These are phyloP conservation scores for Ctenochaetus hawaiiensis DNA, from an alignment of 2,797 vertebrate species.

Conservation along the genomic window DNA sequence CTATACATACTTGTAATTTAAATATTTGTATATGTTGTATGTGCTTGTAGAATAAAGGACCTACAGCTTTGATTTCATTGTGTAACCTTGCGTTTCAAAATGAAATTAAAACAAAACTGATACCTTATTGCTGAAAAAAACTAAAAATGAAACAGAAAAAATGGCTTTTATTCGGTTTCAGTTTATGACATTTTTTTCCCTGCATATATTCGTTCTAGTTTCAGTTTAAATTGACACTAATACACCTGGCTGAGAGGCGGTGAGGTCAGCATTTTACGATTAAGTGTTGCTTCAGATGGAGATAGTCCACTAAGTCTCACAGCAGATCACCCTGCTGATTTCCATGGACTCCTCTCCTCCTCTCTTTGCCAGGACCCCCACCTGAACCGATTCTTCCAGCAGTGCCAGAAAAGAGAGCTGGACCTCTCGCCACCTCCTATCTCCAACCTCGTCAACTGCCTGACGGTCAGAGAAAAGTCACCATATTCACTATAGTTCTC, in stretches of 20 bases:
- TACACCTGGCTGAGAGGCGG: neutral
- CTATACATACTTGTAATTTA: no score
- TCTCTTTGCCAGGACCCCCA: constrained; percentile 90
- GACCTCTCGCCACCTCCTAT: constrained; percentile 93
- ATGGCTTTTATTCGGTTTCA: no score
- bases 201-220: neutral
- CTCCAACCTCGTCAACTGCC: constrained; percentile 92
- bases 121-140: no score
- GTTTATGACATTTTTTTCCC: no score
- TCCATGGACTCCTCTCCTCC: constrained; percentile 23
- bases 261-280: constrained; percentile 24
- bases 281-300: constrained; percentile 27
- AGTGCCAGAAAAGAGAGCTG: constrained; percentile 96
- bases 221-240: neutral
- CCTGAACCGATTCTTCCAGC: constrained; percentile 95
- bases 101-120: no score
- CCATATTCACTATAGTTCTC: constrained; percentile 11
- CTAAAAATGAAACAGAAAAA: no score
- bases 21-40: no score
- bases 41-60: no score
- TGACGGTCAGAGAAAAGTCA: constrained; percentile 89
- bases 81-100: no score
- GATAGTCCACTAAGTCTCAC: constrained; percentile 41
- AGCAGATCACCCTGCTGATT: constrained; percentile 49
- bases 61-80: no score